Evolutionary conservation across 2,888 invertebrate genomes (phyloP).

Genomic region (Sialis fuliginosa): DNA sequence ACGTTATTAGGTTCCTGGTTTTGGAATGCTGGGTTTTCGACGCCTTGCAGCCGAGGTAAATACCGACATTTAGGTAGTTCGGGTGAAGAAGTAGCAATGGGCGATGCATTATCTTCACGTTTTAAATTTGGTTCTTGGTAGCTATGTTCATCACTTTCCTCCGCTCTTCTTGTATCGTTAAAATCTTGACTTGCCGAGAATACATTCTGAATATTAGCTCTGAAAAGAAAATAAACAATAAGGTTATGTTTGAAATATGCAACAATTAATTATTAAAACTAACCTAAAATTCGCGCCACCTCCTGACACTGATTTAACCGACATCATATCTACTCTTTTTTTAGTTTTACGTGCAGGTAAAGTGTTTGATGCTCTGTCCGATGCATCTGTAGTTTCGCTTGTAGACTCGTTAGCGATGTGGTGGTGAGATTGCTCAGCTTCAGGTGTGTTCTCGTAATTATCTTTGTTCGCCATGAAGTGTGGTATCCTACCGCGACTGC

Average conservation of each 20-base stretch:
- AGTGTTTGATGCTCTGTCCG: conserved; percentile 33
- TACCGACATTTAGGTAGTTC: conserved; percentile 19
- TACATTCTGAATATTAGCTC: too few relatives aligned
- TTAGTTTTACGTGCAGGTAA: conserved; percentile 35
- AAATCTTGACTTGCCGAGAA: conserved; percentile 10
- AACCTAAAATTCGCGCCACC: too few relatives aligned
- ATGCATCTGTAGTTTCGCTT: conserved; percentile 28
- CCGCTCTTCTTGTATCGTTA: conserved; percentile 9
- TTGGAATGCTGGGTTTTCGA: conserved; percentile 62
- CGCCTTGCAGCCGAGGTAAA: conserved; percentile 41
- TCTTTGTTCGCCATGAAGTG: conserved; percentile 23
- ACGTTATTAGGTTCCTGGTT: conserved; percentile 35
- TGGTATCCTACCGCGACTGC: conserved; percentile 14
- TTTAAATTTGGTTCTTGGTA: conserved; percentile 20
- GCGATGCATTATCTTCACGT: conserved; percentile 14
- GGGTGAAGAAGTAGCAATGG: conserved; percentile 8
- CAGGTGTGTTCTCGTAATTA: conserved; percentile 35
- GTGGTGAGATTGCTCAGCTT: conserved; percentile 20
- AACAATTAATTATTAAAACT: not conserved
- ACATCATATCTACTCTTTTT: conserved; percentile 30
- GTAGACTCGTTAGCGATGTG: conserved; percentile 18
- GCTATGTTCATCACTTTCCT: conserved; percentile 22
- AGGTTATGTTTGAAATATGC: not conserved
- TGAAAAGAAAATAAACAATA: not conserved
- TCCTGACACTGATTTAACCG: conserved; percentile 23